Base-by-base conservation (phyloP, 1,140 invertebrate genomes). In the Dermatophagoides farinae region DNA sequence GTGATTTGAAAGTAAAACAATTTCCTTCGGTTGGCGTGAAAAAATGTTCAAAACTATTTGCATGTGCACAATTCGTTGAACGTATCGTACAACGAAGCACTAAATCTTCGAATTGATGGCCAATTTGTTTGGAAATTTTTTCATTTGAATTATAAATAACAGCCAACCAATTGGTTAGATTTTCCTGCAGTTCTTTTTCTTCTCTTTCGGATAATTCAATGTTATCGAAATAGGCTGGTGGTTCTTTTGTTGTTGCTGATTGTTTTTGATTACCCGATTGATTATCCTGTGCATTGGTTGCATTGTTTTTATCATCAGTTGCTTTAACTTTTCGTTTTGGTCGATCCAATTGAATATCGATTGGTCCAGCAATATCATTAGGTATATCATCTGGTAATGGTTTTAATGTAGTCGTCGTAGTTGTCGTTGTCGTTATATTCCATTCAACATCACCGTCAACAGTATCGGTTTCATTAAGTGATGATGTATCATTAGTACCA, bases 21-120 rank as follows among this genome's bases (percentile, higher is more conserved):
- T 65, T 65, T 12, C 64, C 64, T 57, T 65, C 64, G 8, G 64
- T 63, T 22, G 64, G 64, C n/a, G 64, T 63, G 40, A 65, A 65
- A 12, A 22, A 50, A 18, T 25, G 16, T 18, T 63, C 61, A 51
- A 64, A 64, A 51, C 57, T 62, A 14, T 61, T 55, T n/a, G 23
- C 38, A 49, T 61, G 50, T 11, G 64, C 64, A 47, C 64, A 65
- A 43, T 65, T 65, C 9, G 57, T 60, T 11, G 61, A 60, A 38
- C 63, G 64, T 16, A 65, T 65, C 16, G 64, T 65, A 58, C 64
- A 65, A 22, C 64, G 22, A 6, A 64, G 50, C n/a, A 65, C 46
- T 25, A 65, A 53, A 41, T 65, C 63, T 38, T 63, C 62, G 39
- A 65, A 65, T 53, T 65, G 64, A 39, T 65, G 64, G 18, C 61